Conservation (phyloP, 1,140 invertebrate species). For the Helicoverpa armigera region DNA sequence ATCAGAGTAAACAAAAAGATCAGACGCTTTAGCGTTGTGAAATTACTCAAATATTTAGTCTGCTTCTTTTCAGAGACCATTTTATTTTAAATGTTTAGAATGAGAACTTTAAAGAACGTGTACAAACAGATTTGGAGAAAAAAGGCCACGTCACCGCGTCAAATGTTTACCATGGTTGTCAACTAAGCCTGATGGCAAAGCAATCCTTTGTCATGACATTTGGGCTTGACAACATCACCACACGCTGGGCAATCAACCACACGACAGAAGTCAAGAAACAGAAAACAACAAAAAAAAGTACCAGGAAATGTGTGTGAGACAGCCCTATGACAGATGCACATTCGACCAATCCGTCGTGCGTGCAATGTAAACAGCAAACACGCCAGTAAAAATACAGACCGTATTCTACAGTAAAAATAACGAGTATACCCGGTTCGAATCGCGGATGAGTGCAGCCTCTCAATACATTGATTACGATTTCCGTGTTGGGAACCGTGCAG, state of each 20-base stretch:
- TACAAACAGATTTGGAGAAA: not conserved
- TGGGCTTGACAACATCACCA: not conserved
- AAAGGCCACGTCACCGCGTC: too few species aligned
- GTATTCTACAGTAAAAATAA: slow-evolving; percentile 50
- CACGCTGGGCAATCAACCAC: not conserved
- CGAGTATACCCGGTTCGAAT: slow-evolving; percentile 19
- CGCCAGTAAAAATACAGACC: slow-evolving; percentile 58
- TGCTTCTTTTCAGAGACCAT: not conserved
- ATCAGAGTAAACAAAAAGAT: not conserved
- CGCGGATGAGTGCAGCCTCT: slow-evolving; percentile 49
- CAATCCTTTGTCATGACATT: not conserved
- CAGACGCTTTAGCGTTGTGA: not conserved
- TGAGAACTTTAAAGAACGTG: not conserved
- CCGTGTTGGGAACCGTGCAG: slow-evolving; percentile 31
- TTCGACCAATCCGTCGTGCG: slow-evolving; percentile 55
- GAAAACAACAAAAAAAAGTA: too few species aligned
- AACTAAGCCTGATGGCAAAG: not conserved
- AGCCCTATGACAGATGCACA: slow-evolving; percentile 37
- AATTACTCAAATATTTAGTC: not conserved
- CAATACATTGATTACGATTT: slow-evolving; percentile 55
- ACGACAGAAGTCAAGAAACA: not conserved
- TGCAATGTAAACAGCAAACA: slow-evolving; percentile 62
- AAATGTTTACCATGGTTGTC: too few species aligned
- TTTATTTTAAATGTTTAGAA: not conserved
- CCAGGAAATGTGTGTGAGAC: not conserved